phyloP scores from a whole-genome alignment of 1,140 invertebrate species.

The Drosophila busckii region DNA sequence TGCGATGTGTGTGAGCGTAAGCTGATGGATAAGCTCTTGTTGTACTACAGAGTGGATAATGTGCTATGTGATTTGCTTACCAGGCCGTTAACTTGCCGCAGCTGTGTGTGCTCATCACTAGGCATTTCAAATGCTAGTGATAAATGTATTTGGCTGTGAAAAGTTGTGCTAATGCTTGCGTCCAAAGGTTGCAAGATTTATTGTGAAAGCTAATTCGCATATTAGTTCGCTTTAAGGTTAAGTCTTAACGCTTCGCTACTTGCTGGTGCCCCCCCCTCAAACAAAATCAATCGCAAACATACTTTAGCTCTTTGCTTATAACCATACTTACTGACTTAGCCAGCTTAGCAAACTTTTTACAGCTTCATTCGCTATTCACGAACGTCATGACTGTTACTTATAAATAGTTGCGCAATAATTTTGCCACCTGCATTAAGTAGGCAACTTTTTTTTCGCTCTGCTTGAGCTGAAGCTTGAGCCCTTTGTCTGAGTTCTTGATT shows the following conservation, averaged over 20 bases:
- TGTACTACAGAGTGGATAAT: slow-evolving; percentile 13
- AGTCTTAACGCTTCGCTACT: too few species aligned
- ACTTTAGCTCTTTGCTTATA: too few species aligned
- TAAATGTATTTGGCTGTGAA: slow-evolving; percentile 12
- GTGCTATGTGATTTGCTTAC: slow-evolving; percentile 19
- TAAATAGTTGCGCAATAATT: slow-evolving; percentile 25
- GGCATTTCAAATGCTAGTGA: too few species aligned
- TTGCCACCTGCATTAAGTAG: slow-evolving; percentile 24
- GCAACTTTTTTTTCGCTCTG: slow-evolving; percentile 2
- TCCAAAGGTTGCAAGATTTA: neutral
- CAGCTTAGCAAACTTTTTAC: slow-evolving; percentile 18
- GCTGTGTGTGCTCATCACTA: too few species aligned
- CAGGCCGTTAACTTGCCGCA: neutral
- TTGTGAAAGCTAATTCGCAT: neutral
- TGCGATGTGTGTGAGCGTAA: slow-evolving; percentile 5
- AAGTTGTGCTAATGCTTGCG: slow-evolving; percentile 5
- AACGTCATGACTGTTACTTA: slow-evolving; percentile 24
- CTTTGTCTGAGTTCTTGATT: slow-evolving; percentile 35
- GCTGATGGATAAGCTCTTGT: neutral
- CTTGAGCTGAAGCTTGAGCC: neutral
- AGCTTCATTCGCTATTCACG: slow-evolving; percentile 26
- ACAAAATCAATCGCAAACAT: too few species aligned
- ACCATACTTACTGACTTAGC: too few species aligned
- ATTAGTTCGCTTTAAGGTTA: neutral
- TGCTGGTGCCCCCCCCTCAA: too few species aligned